Evolutionary conservation across 2,888 invertebrate genomes (phyloP).

Genomic region (Steinernema hermaphroditum): DNA sequence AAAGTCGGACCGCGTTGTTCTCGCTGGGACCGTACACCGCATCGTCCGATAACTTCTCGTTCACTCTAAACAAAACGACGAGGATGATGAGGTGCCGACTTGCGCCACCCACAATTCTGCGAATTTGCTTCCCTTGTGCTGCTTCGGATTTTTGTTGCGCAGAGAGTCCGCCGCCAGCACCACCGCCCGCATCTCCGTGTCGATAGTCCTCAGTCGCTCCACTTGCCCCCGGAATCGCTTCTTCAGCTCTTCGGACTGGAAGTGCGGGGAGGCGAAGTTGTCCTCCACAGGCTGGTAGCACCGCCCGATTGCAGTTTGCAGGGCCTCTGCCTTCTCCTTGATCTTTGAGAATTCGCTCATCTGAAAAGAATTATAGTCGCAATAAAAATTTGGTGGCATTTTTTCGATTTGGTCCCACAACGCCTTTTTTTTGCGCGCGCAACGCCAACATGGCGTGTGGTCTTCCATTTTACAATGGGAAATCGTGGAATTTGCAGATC

Average conservation of each 20-base stretch:
- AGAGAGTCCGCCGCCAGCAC: not conserved
- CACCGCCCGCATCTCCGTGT: constrained; percentile 8
- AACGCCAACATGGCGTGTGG: no score
- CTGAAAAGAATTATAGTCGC: no score
- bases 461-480: no score
- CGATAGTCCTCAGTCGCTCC: not conserved
- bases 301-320: not conserved
- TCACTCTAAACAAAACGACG: not conserved
- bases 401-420: no score
- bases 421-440: no score
- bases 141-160: not conserved
- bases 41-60: not conserved
- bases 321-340: not conserved
- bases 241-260: constrained; percentile 8
- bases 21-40: constrained; percentile 8
- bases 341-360: not conserved
- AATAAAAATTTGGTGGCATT: no score
- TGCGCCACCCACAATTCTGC: constrained; percentile 4
- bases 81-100: not conserved
- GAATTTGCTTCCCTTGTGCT: not conserved
- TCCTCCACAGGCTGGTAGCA: constrained; percentile 13
- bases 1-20: constrained; percentile 21
- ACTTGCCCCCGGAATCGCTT: not conserved
- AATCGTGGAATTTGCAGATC: no score
- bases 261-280: not conserved